Evolutionary conservation across 2,888 invertebrate genomes (phyloP).

Genomic region (Eupithecia abbreviata): DNA sequence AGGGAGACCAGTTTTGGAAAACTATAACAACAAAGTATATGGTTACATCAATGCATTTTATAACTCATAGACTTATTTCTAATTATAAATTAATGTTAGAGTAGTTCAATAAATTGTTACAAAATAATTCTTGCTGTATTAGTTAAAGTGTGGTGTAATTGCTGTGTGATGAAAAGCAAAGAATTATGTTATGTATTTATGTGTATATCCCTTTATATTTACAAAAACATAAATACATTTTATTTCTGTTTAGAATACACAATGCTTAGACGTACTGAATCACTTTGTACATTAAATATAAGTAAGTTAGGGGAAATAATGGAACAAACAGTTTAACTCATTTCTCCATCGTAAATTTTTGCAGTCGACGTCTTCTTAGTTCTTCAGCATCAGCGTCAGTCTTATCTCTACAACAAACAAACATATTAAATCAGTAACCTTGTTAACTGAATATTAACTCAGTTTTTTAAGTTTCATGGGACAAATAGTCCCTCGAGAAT

Average conservation of each 20-base stretch:
- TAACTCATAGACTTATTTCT: conserved; percentile 78
- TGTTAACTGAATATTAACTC: too few relatives aligned
- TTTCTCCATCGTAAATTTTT: conserved; percentile 86
- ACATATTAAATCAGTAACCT: not conserved
- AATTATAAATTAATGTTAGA: conserved; percentile 45
- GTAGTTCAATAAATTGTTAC: conserved; percentile 53
- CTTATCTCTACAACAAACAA: conserved; percentile 64
- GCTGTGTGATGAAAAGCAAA: conserved; percentile 42
- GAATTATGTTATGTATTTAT: conserved; percentile 75
- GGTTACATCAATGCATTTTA: conserved; percentile 91
- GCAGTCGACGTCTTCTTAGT: conserved; percentile 89
- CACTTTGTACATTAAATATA: conserved; percentile 81
- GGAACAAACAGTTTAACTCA: conserved; percentile 68
- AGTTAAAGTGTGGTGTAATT: conserved; percentile 38
- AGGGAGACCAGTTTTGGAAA: conserved; percentile 87
- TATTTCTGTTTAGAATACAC: conserved; percentile 71
- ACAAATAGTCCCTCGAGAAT: too few relatives aligned
- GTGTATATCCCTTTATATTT: conserved; percentile 81
- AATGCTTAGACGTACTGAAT: conserved; percentile 78
- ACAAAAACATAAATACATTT: conserved; percentile 82
- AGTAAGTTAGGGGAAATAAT: conserved; percentile 63
- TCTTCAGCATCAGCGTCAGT: conserved; percentile 85
- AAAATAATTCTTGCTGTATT: conserved; percentile 44
- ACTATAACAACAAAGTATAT: conserved; percentile 91
- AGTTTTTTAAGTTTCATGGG: too few relatives aligned